These are phyloP conservation scores for Eriocheir sinensis DNA, from an alignment of 1,140 invertebrate genomes.

Conservation along the genomic window DNA sequence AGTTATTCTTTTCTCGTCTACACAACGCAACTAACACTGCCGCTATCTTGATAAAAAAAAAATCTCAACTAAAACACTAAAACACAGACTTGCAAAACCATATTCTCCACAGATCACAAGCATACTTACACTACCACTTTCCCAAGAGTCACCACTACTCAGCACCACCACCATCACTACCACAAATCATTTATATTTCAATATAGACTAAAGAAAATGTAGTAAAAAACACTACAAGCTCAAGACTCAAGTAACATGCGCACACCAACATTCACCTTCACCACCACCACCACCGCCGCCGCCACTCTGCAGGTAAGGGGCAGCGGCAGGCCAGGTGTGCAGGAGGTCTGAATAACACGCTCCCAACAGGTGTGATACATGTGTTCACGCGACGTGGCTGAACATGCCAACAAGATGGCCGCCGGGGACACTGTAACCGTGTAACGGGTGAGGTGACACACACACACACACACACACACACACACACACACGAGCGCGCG, in stretches of 20 bases:
- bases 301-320: not conserved
- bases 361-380: not conserved
- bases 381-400: not conserved
- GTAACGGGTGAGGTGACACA: not conserved
- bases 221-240: too few relatives aligned
- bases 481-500: not conserved
- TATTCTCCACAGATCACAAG: too few relatives aligned
- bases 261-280: too few relatives aligned
- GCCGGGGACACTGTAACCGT: not conserved
- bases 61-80: too few relatives aligned
- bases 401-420: conserved; percentile 5
- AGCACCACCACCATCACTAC: not conserved
- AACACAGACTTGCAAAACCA: too few relatives aligned
- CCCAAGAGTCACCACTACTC: too few relatives aligned
- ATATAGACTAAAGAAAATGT: too few relatives aligned
- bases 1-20: too few relatives aligned
- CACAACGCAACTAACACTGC: not conserved
- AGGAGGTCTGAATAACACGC: not conserved
- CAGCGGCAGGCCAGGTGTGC: not conserved
- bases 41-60: too few relatives aligned
- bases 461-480: conserved; percentile 49
- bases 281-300: not conserved
- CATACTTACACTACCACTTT: too few relatives aligned
- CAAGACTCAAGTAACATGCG: too few relatives aligned
- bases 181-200: too few relatives aligned